Conservation (phyloP, 2,888 invertebrate species). For the Eupelmus urozonus region DNA sequence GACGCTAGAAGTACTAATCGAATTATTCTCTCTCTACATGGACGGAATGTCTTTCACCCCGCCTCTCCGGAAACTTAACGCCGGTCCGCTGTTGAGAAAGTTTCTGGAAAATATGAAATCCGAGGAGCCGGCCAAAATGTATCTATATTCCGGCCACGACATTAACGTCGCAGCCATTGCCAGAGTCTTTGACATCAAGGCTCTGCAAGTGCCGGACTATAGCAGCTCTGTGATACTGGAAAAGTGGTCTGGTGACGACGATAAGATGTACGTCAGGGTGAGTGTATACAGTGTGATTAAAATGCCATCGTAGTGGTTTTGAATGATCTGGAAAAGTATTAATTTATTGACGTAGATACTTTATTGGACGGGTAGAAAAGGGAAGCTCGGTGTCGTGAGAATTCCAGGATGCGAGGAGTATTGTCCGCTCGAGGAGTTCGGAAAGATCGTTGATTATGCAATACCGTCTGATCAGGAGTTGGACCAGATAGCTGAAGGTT, state of each 20-base stretch:
- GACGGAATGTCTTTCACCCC: background rate
- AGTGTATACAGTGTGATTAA: background rate
- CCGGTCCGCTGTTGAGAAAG: background rate
- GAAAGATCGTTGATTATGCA: background rate
- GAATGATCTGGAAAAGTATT: background rate
- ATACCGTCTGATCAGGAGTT: background rate
- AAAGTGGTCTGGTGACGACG: background rate
- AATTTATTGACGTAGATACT: background rate
- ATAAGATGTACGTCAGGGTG: background rate
- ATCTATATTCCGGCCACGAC: background rate
- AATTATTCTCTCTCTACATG: background rate
- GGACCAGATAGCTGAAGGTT: too few relatives aligned
- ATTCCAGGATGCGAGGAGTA: background rate
- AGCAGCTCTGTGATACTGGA: background rate
- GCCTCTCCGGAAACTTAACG: background rate
- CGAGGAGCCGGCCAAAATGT: background rate
- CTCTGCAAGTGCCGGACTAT: background rate
- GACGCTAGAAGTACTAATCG: background rate
- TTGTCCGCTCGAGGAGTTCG: background rate
- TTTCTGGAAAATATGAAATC: background rate
- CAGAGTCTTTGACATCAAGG: background rate
- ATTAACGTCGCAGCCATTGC: background rate
- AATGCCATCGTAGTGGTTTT: too few relatives aligned
- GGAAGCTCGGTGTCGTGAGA: background rate
- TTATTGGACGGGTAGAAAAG: background rate